phyloP scores from a whole-genome alignment of 2,888 invertebrate species.

The Drosophila parthenogenetica region DNA sequence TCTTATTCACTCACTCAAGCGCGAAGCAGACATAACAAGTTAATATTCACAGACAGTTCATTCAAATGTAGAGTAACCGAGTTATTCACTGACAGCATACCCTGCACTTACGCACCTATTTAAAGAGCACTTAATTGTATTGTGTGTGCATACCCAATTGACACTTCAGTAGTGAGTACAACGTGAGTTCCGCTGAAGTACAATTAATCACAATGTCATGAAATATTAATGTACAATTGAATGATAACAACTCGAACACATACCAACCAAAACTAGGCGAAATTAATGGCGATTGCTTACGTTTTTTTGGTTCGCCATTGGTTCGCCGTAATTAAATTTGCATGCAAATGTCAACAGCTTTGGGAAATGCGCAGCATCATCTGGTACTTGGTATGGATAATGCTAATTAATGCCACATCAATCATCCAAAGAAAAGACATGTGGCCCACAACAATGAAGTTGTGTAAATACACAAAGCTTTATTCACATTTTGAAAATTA shows the following conservation, averaged over 20 bases:
- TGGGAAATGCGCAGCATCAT: slow-evolving; percentile 5
- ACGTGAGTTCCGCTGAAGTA: no score
- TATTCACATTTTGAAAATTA: slow-evolving; percentile 43
- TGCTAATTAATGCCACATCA: slow-evolving; percentile 61
- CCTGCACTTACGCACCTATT: neutral
- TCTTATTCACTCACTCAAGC: neutral
- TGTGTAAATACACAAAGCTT: slow-evolving; percentile 32
- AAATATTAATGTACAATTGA: slow-evolving; percentile 16
- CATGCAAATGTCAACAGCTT: slow-evolving; percentile 11
- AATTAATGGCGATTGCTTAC: slow-evolving; percentile 13
- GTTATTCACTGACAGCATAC: neutral
- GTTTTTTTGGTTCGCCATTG: neutral
- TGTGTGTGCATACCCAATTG: neutral
- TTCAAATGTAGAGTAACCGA: neutral
- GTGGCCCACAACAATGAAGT: slow-evolving; percentile 7
- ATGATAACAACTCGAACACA: slow-evolving; percentile 4
- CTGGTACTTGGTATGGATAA: slow-evolving; percentile 13
- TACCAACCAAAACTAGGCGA: neutral
- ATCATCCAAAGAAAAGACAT: slow-evolving; percentile 42
- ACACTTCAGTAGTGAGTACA: neutral
- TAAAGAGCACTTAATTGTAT: neutral
- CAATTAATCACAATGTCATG: slow-evolving; percentile 10
- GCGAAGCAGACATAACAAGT: slow-evolving; percentile 4
- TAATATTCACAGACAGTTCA: slow-evolving; percentile 9
- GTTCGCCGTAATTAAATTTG: slow-evolving; percentile 8